Base-by-base conservation (phyloP, 2,113 vertebrate genomes). In the Merops nubicus region DNA sequence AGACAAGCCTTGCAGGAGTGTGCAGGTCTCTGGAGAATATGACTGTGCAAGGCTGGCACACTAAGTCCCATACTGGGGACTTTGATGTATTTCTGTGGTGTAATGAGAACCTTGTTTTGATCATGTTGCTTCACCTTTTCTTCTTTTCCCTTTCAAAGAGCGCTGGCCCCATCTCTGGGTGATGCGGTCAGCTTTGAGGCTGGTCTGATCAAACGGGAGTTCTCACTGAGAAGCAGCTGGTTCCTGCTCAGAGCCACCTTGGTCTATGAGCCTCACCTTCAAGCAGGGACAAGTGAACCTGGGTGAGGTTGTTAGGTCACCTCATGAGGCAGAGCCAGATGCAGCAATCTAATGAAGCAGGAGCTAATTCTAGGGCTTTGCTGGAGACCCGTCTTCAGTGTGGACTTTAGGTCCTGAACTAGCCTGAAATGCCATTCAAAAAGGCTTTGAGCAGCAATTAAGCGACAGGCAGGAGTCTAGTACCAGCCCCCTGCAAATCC, bases 301-400 rank as follows among this genome's bases (percentile, higher is more conserved):
- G n/a, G 34, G 29, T 36, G 11, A 75, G 50, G 36, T 38, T 40
- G 38, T 48, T 50, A 29, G 69, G 48, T 81, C 77, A 64, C 23
- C 16, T 36, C 83, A 19, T 17, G 42, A 72, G 34, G 26, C 64
- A 59, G 43, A 77, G 45, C 6, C 68, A 79, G 47, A 38, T 12
- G 63, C 40, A 87, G 76, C 73, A 78, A 38, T 14, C n/a, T 14
- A 56, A 18, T 15, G 16, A 92, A 67, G 33, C 54, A 86, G 82
- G 40, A 88, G 33, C 11, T 68, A 43, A 62, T 67, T 42, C 42
- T 33, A 26, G 50, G 87, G 16, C 26, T 67, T 9, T 85, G 70
- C 65, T 94, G 47, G 82, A 76, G 53, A 34, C 33, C 36, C n/a
- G 82, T 64, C 56, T 64, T 89, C 69, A 87, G 5, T 43, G 64